A percentile compares a stretch with the other conserved stretches of the same genome.
Evolutionary conservation across 1,140 invertebrate species (phyloP).

Genomic region (Lepidotrigona ventralis): DNA sequence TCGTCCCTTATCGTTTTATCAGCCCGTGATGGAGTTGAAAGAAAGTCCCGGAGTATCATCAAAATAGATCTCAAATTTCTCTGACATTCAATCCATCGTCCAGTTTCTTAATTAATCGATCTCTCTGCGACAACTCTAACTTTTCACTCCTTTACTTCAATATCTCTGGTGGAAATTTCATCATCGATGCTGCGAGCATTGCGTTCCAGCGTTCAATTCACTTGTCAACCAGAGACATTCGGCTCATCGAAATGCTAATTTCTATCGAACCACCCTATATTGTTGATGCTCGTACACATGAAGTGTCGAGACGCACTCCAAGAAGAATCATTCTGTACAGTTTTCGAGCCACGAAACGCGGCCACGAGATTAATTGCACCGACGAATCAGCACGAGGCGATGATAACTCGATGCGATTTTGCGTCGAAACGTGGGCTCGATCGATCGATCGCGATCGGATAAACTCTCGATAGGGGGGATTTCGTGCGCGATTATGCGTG

Average conservation of each 20-base stretch:
- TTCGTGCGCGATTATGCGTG: constrained; percentile 36
- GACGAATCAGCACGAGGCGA: neutral
- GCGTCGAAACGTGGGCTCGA: neutral
- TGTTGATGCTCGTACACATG: too few relatives aligned
- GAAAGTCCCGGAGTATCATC: neutral
- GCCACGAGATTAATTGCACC: neutral
- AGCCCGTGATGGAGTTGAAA: neutral
- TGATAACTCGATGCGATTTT: constrained; percentile 19
- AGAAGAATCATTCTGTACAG: too few relatives aligned
- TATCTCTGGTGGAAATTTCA: too few relatives aligned
- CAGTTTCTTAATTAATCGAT: neutral
- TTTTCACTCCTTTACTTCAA: neutral
- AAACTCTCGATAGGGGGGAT: neutral
- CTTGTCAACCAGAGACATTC: too few relatives aligned
- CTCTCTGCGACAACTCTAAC: neutral
- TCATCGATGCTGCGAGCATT: too few relatives aligned
- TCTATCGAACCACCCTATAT: too few relatives aligned
- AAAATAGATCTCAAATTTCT: neutral
- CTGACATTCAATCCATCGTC: neutral
- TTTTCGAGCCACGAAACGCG: neutral
- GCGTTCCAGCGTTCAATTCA: too few relatives aligned
- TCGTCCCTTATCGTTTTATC: neutral
- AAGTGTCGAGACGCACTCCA: too few relatives aligned
- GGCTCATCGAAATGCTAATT: too few relatives aligned
- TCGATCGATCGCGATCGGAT: constrained; percentile 16